Evolutionary conservation across 2,888 invertebrate species (phyloP), one percentile per base, ranked within the genome.

Genomic region (Epirrhoe alternata): DNA sequence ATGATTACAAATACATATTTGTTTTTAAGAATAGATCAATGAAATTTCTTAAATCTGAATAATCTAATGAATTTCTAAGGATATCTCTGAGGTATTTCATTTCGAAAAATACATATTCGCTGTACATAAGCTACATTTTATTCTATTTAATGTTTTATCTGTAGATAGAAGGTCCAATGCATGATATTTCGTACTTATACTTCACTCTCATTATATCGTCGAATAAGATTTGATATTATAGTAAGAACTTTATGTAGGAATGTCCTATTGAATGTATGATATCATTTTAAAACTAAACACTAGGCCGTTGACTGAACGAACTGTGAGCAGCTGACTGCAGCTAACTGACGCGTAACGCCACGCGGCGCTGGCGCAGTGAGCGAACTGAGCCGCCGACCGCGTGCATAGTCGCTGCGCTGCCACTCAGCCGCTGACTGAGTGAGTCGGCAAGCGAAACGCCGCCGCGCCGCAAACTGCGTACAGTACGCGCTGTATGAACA

Each of bases 121-220:
- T 86, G 86, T 86, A 86, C 58, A 85, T 85, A 77, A 7, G 71
- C 72, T 69, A 63, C 33, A 45, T 66, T 69, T 66, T 68, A 68
- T 71, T 73, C 66, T 69, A 73, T 76, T 24, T 72, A 73, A 76
- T 75, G 74, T 79, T 78, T 78, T 73, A 74, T 80, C 74, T 77
- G 76, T 81, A 78, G 78, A 75, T 76, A 77, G 75, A 80, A 77
- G 77, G 79, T 85, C 81, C 80, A 80, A 81, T 76, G 68, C 78
- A 78, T 79, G 80, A 77, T 70, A 74, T 79, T 77, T 78, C 68
- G 69, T 76, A 76, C 66, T 72, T 66, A 33, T 33, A 71, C 56
- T 71, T 59, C 56, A 47, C 14, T 55, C 54, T 68, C 60, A 53
- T 38, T 61, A 51, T 49, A 35, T 66, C 50, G 38, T 67, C 59